Base-by-base conservation (phyloP, 1,140 invertebrate species). In the Oedothorax gibbosus region DNA sequence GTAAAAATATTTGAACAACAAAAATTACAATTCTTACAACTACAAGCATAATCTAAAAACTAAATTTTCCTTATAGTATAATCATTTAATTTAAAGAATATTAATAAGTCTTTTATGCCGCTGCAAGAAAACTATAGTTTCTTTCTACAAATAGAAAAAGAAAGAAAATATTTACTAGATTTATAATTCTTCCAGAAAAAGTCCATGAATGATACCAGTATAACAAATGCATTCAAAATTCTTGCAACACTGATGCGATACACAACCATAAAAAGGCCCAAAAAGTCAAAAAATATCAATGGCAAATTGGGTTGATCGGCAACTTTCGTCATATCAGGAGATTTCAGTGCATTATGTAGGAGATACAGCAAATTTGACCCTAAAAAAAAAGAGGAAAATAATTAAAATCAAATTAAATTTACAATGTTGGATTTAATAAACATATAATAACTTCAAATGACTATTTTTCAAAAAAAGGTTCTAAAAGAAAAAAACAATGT, bases 241-340 rank as follows among this genome's bases (percentile, higher is more conserved):
- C 88, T 87, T 72, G 90, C 92, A 54, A 90, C 86, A 20, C 88
- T 88, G 83, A 90, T 88, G 7, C 91, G 90, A 88, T 93, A 93
- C 18, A 88, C 88, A 50, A 94, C 88, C 89, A 95, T 93, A 88
- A 93, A 93, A 64, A 93, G 90, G 21, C 95, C 95, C 57, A 96
- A 88, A 88, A 96, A 92, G 90, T 96, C 95, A 91, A 96, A 96
- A 90, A 94, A 97, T 18, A 96, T 94, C 73, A 94, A 90, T 87
- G 93, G 93, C n/a, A 90, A 90, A 64, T 90, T 88, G 69, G 88
- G 86, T 75, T 91, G 88, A 53, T 88, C 85, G 10, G 88, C 92
- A 90, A 87, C 89, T 71, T 90, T 87, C 8, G 78, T 86, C 21
- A 91, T 80, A 49, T 89, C 87, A 6, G 88, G 87, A 79, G 93